Percentiles rank a stretch among this genome's conserved stretches.
These are phyloP conservation scores for Panthera tigris DNA, from an alignment of 2,113 vertebrate genomes.

Conservation along the genomic window DNA sequence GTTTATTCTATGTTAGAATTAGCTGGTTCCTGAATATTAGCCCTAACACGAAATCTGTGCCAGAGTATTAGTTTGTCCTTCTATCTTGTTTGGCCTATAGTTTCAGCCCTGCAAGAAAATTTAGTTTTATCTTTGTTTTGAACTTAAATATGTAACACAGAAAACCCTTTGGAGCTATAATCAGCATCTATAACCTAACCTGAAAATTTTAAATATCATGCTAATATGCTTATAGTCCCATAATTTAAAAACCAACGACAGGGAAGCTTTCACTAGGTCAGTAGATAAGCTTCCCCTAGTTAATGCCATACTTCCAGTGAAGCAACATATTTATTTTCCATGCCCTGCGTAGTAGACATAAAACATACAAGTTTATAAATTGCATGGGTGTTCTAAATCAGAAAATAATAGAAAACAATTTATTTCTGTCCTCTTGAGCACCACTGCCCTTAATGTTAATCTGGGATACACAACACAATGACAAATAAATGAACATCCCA, in stretches of 20 bases:
- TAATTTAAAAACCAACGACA: conserved; percentile 67
- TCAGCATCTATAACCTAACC: conserved; percentile 58
- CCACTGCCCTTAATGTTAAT: conserved; percentile 62
- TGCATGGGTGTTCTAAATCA: conserved; percentile 65
- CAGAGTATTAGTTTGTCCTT: background rate
- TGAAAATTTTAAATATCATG: conserved; percentile 68
- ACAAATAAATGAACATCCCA: conserved; percentile 64
- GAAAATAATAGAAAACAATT: conserved; percentile 68
- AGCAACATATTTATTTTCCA: conserved; percentile 73
- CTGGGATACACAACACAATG: conserved; percentile 65
- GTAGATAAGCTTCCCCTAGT: conserved; percentile 70
- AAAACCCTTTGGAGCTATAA: conserved; percentile 74
- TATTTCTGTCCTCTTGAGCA: conserved; percentile 43
- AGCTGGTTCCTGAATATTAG: background rate
- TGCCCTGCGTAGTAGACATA: conserved; percentile 70
- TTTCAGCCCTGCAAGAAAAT: conserved; percentile 54
- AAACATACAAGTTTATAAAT: conserved; percentile 63
- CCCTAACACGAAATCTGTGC: background rate
- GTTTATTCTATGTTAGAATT: background rate
- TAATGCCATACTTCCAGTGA: conserved; percentile 48
- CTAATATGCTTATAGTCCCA: conserved; percentile 74
- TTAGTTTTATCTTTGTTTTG: conserved; percentile 76
- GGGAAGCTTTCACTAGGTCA: conserved; percentile 58
- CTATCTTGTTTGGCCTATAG: background rate
- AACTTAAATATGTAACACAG: conserved; percentile 61